Percentiles rank a stretch among this genome's conserved stretches.
Evolutionary conservation across 1,140 invertebrate genomes (phyloP).

Genomic region (Apocrypta bakeri): DNA sequence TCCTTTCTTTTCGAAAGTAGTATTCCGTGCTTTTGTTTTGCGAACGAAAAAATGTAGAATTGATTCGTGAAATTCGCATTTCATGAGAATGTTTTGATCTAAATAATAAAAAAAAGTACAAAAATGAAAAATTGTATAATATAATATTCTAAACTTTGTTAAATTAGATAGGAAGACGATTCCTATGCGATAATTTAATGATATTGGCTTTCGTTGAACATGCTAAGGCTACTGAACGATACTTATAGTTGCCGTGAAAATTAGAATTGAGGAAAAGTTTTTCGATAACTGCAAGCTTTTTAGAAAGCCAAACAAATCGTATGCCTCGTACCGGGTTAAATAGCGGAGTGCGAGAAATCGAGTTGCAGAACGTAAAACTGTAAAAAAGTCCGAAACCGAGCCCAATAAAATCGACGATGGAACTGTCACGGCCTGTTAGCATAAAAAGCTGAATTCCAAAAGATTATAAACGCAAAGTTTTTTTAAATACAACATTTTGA

Average conservation of each 20-base stretch:
- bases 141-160: no score
- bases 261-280: neutral
- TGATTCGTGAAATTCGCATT: slow-evolving; percentile 17
- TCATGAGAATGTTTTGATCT: neutral
- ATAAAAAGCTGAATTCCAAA: neutral
- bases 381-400: neutral
- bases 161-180: no score
- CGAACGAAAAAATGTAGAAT: neutral
- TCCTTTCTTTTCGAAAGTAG: slow-evolving; percentile 33
- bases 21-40: neutral
- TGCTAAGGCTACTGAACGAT: neutral
- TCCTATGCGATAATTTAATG: no score
- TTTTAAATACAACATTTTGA: neutral
- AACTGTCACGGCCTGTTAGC: neutral
- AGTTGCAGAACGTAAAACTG: neutral
- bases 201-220: no score
- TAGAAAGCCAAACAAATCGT: neutral
- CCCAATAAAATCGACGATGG: neutral
- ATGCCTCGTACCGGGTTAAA: no score
- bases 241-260: no score
- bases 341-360: neutral
- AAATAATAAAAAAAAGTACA: neutral
- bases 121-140: no score
- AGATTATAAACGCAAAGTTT: neutral
- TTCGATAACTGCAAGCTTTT: neutral